These are phyloP conservation scores for Temnothorax rugatulus DNA, from an alignment of 2,888 invertebrate species.

Conservation along the genomic window DNA sequence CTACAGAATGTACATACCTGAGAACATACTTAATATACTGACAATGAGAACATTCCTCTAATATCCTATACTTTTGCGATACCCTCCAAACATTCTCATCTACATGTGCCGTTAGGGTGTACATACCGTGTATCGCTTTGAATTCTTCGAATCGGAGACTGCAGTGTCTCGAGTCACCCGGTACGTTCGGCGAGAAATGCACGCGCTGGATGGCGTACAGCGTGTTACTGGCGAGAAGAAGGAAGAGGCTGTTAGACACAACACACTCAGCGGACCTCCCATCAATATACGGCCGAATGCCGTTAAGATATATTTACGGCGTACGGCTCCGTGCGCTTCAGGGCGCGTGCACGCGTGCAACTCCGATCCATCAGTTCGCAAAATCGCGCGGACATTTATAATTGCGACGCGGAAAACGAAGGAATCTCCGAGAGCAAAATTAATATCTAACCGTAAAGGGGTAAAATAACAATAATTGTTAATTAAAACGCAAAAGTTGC, in stretches of 20 bases:
- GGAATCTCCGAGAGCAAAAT: not conserved
- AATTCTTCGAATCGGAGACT: not conserved
- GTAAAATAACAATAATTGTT: not conserved
- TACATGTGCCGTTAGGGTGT: not conserved
- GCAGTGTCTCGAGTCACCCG: slow-evolving; percentile 59
- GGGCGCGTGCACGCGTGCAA: slow-evolving; percentile 52
- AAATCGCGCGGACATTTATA: slow-evolving; percentile 28
- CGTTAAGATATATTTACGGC: slow-evolving; percentile 85
- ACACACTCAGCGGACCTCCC: slow-evolving; percentile 85
- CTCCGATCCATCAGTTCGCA: slow-evolving; percentile 29
- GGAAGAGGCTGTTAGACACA: slow-evolving; percentile 84
- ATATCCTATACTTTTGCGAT: not conserved
- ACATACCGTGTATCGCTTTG: not conserved
- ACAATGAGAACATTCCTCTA: not conserved
- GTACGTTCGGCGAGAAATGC: slow-evolving; percentile 60
- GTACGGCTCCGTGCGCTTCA: slow-evolving; percentile 79
- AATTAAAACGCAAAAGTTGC: not conserved
- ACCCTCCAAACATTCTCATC: not conserved
- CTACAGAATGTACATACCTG: not conserved
- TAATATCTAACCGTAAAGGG: not conserved
- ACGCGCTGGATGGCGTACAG: slow-evolving; percentile 55
- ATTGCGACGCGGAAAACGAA: not conserved
- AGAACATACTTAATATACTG: no score
- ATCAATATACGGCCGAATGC: slow-evolving; percentile 84
- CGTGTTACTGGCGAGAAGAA: slow-evolving; percentile 64